phyloP scores from a whole-genome alignment of 1,140 invertebrate genomes.

The Saccostrea glomerata region DNA sequence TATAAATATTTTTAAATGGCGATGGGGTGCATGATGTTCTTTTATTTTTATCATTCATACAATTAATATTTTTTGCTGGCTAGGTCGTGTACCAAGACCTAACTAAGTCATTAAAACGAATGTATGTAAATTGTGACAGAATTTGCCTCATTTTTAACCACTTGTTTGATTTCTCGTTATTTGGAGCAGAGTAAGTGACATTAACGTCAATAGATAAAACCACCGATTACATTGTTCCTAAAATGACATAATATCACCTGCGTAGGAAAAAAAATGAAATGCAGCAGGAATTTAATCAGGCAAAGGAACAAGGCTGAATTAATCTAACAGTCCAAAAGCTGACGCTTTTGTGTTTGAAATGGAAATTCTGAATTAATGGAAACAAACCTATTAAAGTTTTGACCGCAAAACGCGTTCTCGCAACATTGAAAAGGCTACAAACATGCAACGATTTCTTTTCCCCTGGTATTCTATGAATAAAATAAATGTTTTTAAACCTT shows the following conservation, averaged over 20 bases:
- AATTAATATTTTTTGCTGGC: neutral
- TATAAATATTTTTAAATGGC: too few relatives aligned
- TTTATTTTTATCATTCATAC: too few relatives aligned
- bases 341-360: neutral
- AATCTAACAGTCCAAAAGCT: neutral
- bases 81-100: neutral
- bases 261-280: neutral
- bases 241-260: constrained; percentile 25
- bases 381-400: neutral
- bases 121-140: constrained; percentile 5
- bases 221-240: neutral
- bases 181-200: neutral
- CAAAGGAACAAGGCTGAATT: neutral
- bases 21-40: too few relatives aligned
- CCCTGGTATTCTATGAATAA: too few relatives aligned
- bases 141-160: neutral
- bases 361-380: neutral
- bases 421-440: too few relatives aligned
- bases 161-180: constrained; percentile 25
- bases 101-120: neutral
- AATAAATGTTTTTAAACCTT: too few relatives aligned
- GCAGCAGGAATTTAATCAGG: constrained; percentile 24
- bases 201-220: constrained; percentile 22
- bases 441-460: too few relatives aligned
- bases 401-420: neutral